Evolutionary conservation across 2,888 invertebrate genomes (phyloP).

Genomic region (Parelbella ahira): DNA sequence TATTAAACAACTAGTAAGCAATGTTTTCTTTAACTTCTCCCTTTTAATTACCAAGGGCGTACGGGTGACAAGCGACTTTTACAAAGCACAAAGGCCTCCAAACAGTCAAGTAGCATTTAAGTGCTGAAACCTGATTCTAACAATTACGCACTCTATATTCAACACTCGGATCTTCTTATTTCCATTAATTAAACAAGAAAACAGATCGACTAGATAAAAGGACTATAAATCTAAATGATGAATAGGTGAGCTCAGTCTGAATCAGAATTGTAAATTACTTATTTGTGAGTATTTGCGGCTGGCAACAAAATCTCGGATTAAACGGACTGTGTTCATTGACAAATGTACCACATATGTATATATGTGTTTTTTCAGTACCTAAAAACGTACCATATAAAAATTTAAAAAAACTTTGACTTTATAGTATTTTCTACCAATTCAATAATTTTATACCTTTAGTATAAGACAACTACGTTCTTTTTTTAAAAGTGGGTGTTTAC

Average conservation of each 20-base stretch:
- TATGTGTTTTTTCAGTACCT: no score
- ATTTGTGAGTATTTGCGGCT: slow-evolving; percentile 35
- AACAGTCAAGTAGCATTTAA: slow-evolving; percentile 15
- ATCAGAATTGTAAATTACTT: slow-evolving; percentile 73
- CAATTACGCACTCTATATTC: slow-evolving; percentile 37
- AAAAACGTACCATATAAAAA: no score
- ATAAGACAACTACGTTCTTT: no score
- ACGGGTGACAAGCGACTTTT: not conserved
- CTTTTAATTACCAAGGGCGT: slow-evolving; percentile 5
- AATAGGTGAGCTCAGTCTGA: slow-evolving; percentile 63
- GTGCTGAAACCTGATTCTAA: slow-evolving; percentile 36
- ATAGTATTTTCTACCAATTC: no score
- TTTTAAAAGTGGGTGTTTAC: no score
- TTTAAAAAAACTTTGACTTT: no score
- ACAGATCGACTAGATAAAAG: slow-evolving; percentile 72
- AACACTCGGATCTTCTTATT: slow-evolving; percentile 47
- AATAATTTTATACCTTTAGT: no score
- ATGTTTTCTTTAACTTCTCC: not conserved
- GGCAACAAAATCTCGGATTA: slow-evolving; percentile 14
- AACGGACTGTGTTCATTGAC: not conserved
- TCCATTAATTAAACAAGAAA: slow-evolving; percentile 77
- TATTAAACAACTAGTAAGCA: no score
- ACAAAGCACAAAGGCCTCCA: slow-evolving; percentile 8
- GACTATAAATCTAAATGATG: slow-evolving; percentile 78
- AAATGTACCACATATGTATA: no score